phyloP scores from a whole-genome alignment of 2,888 invertebrate species.

The Bedellia somnulentella region DNA sequence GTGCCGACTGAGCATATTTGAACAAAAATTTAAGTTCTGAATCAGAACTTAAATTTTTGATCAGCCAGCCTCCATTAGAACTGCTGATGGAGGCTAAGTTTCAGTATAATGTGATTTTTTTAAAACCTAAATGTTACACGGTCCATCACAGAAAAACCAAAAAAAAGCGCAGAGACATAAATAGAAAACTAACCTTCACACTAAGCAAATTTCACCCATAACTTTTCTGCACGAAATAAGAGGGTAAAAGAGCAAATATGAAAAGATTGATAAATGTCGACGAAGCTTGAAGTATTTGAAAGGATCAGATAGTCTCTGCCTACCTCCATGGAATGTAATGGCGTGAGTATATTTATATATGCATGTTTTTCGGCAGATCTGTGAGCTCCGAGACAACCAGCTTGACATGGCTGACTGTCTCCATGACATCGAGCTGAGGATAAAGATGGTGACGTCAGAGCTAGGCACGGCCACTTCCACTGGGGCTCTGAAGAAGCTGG shows the following conservation, averaged over 20 bases:
- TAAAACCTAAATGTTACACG: too few relatives aligned
- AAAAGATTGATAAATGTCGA: neutral
- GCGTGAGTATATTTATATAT: neutral
- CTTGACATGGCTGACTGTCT: slow-evolving; percentile 66
- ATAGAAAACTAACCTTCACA: too few relatives aligned
- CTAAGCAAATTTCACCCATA: too few relatives aligned
- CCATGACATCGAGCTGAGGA: slow-evolving; percentile 54
- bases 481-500: slow-evolving; percentile 12
- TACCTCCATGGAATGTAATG: neutral
- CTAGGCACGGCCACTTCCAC: slow-evolving; percentile 13
- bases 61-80: too few relatives aligned
- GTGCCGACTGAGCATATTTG: too few relatives aligned
- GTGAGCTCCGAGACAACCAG: slow-evolving; percentile 65
- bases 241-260: neutral
- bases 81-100: too few relatives aligned
- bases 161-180: too few relatives aligned
- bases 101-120: too few relatives aligned
- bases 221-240: neutral
- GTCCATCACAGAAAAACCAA: too few relatives aligned
- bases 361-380: slow-evolving; percentile 21
- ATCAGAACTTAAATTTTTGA: too few relatives aligned
- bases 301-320: neutral
- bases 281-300: neutral
- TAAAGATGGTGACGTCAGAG: slow-evolving; percentile 29
- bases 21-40: too few relatives aligned